Evolutionary conservation across 2,888 invertebrate species (phyloP), one percentile per base, ranked within the genome.

Genomic region (Synergus umbraculus): DNA sequence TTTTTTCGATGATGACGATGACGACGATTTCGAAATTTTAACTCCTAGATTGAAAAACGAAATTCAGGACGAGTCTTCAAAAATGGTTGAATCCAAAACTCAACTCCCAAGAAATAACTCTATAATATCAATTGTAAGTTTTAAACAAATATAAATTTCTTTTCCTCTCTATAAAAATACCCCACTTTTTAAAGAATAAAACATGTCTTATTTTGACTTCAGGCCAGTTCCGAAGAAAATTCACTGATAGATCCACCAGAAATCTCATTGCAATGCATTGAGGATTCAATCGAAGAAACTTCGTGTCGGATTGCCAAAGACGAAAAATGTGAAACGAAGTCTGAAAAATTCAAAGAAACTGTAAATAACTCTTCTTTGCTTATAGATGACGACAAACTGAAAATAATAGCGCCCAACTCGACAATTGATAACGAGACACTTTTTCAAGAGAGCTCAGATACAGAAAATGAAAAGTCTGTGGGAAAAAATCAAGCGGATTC

Each of bases 41-140:
- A n/a, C 29, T 37, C 10, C 9, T n/a, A 15, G 37, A 49, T 9
- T 49, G 13, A 69, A 49, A 60, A 29, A 22, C 22, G 44, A 78
- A 44, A 22, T 43, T 12, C 69, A 44, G 44, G 22, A 65, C 22
- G 5, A n/a, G n/a, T 37, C 13, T 41, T 60, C 64, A 80, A 81
- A 77, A 69, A 22, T n/a, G 76, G 22, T 18, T 4, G 22, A 60
- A 10, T 60, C 60, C 12, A 60, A 29, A 2, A 49, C 15, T 49
- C 15, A 10, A 54, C 37, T 73, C 29, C 1, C 29, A 29, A 46
- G n/a, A 54, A 73, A 41, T 54, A 73, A 80, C 76, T 86, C 86
- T 2, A 77, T 86, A 22, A 85, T 85, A 79, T 83, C 84, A 0
- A 83, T 86, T 78, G 85, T 86, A 81, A 83, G 84, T 81, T 78